Evolutionary conservation across 2,888 invertebrate species (phyloP), one percentile per base, ranked within the genome.

Genomic region (Athetis lepigone): DNA sequence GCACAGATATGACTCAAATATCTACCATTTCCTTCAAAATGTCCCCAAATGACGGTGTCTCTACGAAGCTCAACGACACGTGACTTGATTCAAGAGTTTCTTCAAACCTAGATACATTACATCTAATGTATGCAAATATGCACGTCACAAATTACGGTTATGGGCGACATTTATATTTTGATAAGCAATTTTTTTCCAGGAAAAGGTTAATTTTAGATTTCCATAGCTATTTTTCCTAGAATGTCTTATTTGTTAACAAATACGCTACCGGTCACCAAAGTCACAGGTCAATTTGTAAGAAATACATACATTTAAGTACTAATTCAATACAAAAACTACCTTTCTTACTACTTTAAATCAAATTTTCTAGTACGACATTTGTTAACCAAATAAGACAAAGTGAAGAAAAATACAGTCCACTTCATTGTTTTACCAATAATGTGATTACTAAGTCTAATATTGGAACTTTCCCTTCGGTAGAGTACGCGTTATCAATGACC

Each of bases 1-100:
- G 82, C 80, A 16, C 52, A 54, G 42, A 40, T 50, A 67, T 70
- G 58, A 43, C 36, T 54, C 11, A 54, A 71, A 58, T 43, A 63
- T 57, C 66, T 67, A 56, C 67, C 58, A 69, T 50, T 59, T 52
- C 59, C 79, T 71, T 67, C 70, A 13, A 68, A 64, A 75, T 85
- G 82, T 84, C 82, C 80, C 79, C 81, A 87, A 77, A 90, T 92
- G 90, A 87, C 85, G 84, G 91, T 90, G 92, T 87, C 76, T 81
- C 88, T 90, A 89, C 70, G 63, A 92, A 91, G 90, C 88, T 77
- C 70, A 81, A 79, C 74, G 76, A 77, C 68, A 80, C 50, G 80
- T 84, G 81, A 75, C 75, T 54, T 67, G 71, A 59, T 60, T 61
- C 21, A 69, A 63, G 46, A 66, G 33, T 75, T 70, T 70, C 47